Percentiles rank a stretch among this genome's conserved stretches.
These are phyloP conservation scores for Tragelaphus strepsiceros DNA, from an alignment of 2,113 vertebrate species.

Conservation along the genomic window DNA sequence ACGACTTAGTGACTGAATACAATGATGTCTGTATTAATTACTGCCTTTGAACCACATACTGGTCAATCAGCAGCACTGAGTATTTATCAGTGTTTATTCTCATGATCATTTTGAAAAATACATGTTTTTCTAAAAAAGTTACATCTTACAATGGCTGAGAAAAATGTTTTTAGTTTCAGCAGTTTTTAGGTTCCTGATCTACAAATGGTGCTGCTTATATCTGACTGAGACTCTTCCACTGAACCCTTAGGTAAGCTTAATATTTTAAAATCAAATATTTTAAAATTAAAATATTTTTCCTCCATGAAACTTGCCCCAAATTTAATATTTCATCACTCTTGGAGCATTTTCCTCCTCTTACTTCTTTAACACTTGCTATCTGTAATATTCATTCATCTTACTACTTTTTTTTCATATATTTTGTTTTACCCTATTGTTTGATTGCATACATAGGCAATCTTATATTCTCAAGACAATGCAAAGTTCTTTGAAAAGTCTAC, in stretches of 20 bases:
- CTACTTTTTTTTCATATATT: not conserved
- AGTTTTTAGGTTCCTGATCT: not conserved
- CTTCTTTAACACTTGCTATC: not conserved
- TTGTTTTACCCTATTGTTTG: not conserved
- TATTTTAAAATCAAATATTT: not conserved
- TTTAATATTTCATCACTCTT: not conserved
- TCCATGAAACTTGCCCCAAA: not conserved
- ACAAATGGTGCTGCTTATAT: not conserved
- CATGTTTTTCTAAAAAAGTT: not conserved
- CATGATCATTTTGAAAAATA: not conserved
- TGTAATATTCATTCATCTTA: not conserved
- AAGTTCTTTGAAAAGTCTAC: not conserved
- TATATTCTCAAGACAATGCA: not conserved
- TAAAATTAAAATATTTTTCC: not conserved
- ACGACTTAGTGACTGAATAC: not conserved
- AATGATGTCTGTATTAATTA: not conserved
- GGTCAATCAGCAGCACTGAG: not conserved
- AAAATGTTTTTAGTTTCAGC: not conserved
- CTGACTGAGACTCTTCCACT: not conserved
- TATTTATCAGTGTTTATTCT: not conserved
- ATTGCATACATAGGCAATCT: not conserved
- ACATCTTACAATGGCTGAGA: not conserved
- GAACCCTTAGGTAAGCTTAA: not conserved
- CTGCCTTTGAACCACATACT: not conserved
- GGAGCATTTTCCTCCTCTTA: not conserved